phyloP scores from a whole-genome alignment of 2,113 vertebrate genomes.

The Zapus hudsonius region DNA sequence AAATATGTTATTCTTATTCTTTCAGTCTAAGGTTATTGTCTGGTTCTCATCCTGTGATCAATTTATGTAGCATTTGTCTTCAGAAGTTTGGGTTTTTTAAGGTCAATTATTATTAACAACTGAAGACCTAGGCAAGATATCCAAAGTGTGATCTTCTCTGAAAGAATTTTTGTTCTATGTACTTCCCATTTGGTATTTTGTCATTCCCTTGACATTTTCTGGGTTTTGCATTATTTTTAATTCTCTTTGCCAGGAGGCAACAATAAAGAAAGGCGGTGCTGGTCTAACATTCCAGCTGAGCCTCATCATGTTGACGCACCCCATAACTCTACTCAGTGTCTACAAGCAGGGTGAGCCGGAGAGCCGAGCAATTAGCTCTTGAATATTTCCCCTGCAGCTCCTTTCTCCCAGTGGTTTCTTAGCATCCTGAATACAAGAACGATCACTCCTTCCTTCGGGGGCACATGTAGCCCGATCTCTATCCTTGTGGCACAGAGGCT shows the following conservation, averaged over 20 bases:
- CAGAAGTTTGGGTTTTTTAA: slow-evolving; percentile 44
- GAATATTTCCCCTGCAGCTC: slow-evolving; percentile 35
- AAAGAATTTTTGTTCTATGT: slow-evolving; percentile 33
- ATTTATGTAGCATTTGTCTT: slow-evolving; percentile 21
- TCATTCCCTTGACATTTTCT: slow-evolving; percentile 13
- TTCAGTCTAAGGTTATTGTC: slow-evolving; percentile 59
- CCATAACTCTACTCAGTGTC: not conserved
- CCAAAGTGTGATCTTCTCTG: not conserved
- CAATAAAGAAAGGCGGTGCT: slow-evolving; percentile 40
- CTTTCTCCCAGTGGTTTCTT: slow-evolving; percentile 17
- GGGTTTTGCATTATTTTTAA: slow-evolving; percentile 58
- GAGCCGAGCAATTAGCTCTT: slow-evolving; percentile 38
- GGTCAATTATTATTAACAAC: not conserved
- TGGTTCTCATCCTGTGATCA: slow-evolving; percentile 55
- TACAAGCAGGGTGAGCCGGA: not conserved
- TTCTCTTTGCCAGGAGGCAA: slow-evolving; percentile 47
- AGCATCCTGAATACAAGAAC: slow-evolving; percentile 41
- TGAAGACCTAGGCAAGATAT: slow-evolving; percentile 58
- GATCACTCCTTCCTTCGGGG: slow-evolving; percentile 33
- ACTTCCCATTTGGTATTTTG: slow-evolving; percentile 50
- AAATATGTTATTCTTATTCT: slow-evolving; percentile 49
- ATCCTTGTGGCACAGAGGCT: slow-evolving; percentile 37
- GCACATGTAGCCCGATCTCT: not conserved
- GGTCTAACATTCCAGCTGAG: slow-evolving; percentile 67
- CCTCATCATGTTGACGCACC: slow-evolving; percentile 36